Conservation (phyloP, 2,888 invertebrate genomes). For the Lasioglossum calceatum region DNA sequence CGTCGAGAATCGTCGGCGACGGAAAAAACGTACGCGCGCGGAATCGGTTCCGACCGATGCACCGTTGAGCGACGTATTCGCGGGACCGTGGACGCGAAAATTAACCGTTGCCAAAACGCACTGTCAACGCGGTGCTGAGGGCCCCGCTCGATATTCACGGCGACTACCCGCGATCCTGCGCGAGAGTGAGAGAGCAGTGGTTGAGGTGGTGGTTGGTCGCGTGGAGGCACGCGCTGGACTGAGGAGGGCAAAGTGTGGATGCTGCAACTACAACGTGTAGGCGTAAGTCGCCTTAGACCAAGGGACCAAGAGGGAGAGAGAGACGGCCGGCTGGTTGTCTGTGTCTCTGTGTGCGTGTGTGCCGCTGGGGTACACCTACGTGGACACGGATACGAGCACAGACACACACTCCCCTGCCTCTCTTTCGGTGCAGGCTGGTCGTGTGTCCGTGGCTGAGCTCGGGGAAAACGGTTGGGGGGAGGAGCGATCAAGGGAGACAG, state of each 20-base stretch:
- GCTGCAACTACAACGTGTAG: conserved; percentile 83
- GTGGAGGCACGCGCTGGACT: conserved; percentile 84
- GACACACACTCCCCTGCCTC: conserved; percentile 29
- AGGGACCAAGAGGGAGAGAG: conserved; percentile 66
- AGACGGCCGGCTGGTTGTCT: conserved; percentile 9
- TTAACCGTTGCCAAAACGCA: conserved; percentile 61
- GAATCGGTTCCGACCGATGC: neutral
- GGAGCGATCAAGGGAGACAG: conserved; percentile 41
- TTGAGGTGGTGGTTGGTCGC: conserved; percentile 83
- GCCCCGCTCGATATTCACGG: conserved; percentile 54
- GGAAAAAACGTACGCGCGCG: too few species aligned
- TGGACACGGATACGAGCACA: neutral
- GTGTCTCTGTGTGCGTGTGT: neutral
- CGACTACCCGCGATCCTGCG: conserved; percentile 74
- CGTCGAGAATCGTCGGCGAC: conserved; percentile 3
- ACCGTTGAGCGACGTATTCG: conserved; percentile 6
- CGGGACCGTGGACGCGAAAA: conserved; percentile 27
- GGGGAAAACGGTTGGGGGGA: conserved; percentile 22
- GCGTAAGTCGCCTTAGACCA: conserved; percentile 81
- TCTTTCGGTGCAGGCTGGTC: conserved; percentile 41
- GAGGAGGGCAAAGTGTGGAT: conserved; percentile 83
- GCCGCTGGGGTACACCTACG: neutral
- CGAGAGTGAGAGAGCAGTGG: conserved; percentile 74
- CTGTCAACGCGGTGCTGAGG: conserved; percentile 60
- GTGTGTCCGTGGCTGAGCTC: conserved; percentile 27